Base-by-base conservation (phyloP, 2,888 invertebrate species). In the Eupithecia inturbata region DNA sequence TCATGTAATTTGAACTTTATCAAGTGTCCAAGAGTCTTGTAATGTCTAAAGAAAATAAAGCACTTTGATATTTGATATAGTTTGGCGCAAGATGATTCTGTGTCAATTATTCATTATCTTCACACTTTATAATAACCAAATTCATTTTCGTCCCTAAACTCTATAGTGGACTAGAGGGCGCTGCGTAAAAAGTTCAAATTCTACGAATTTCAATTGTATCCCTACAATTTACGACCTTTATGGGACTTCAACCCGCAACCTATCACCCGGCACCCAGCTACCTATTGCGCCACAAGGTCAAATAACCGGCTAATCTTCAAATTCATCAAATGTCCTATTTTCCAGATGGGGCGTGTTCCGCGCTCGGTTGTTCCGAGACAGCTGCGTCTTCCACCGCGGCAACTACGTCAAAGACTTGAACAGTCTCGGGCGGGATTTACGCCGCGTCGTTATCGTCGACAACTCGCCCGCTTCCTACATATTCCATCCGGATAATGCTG, bases 401-500 rank as follows among this genome's bases (percentile, higher is more conserved):
- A 99, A 99, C 95, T 99, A 99, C 95, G 99, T 99, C 86, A 99
- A 99, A 96, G 99, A 99, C 96, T 96, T 99, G 87, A 99, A 99
- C 95, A 98, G 98, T 89, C 95, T 99, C 82, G 99, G 99, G 77
- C 96, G 99, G 81, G 99, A 99, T 94, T 95, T 99, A 90, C 97
- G 98, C 86, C 98, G 98, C 92, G 98, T 99, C 87, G 97, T 99
- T 87, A 99, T 99, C 88, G 98, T 99, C 83, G 99, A 99, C 96
- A 99, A 99, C 95, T 99, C 99, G 87, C 99, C 99, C 86, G 99
- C 99, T 88, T 99, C 99, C 82, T 99, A 99, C 95, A 99, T 99
- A 95, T 99, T 99, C 97, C 99, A 99, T 96, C 99, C 99, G 89
- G 99, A 99, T 92, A 99, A 99, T 95, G 99, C 99, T 93, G 99